Base-by-base conservation (phyloP, 2,113 vertebrate genomes). In the Ageneiosus marmoratus region DNA sequence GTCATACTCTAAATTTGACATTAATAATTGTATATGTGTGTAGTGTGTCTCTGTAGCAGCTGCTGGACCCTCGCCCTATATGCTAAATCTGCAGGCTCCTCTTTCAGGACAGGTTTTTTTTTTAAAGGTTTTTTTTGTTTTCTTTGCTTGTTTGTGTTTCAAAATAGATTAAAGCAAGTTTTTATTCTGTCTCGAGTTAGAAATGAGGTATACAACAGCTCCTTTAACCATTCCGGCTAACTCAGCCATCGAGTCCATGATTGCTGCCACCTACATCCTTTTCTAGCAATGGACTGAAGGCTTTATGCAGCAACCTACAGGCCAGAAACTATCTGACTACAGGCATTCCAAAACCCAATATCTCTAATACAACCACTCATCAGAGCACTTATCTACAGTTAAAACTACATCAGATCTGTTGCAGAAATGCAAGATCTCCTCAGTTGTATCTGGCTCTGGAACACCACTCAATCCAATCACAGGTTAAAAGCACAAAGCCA, bases 191-290 rank as follows among this genome's bases (percentile, higher is more conserved):
- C 92, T 94, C 41, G 92, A 97, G 96, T 95, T 95, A 95, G 94
- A 96, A 97, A 97, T 99, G 97, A 99, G 97, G 98, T 98, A 98
- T 96, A 97, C 94, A 89, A 96, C 93, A 97, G 94, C 94, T 95
- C 93, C 92, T 92, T 94, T 93, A 91, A 92, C 88, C 90, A 89
- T 77, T 91, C 91, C 87, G 91, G 92, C 82, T 83, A 80, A 37
- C 78, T 27, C 63, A 69, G 34, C 84, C 88, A 83, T 87, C 86
- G 84, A 88, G 88, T 87, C 86, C 87, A 78, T 58, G 70, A 53
- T 85, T 83, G 81, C 72, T 63, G 79, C 65, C 83, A 81, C 65
- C 63, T 62, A 55, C 46, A 77, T 78, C 48, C 56, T 84, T 84
- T 84, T 81, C 87, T 84, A 91, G 87, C 88, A 90, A 86, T 84